phyloP scores from a whole-genome alignment of 2,888 invertebrate species.

The Drosophila kambysellisi region DNA sequence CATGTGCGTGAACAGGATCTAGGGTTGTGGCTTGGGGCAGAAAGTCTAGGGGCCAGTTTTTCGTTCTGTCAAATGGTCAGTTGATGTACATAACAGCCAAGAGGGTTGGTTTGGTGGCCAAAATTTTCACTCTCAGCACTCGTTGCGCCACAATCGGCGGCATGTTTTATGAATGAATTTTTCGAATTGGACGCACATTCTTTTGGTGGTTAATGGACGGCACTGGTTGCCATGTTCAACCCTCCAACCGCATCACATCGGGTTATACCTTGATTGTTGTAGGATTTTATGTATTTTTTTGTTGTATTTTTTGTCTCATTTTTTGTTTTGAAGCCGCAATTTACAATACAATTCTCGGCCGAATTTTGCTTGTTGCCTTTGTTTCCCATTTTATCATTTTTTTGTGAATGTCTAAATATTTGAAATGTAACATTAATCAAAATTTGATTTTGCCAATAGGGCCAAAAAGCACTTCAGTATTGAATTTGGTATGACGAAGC shows the following conservation, averaged over 20 bases:
- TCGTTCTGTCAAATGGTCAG: conserved; percentile 37
- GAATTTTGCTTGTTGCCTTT: conserved; percentile 37
- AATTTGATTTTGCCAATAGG: conserved; percentile 43
- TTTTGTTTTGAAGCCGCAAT: conserved; percentile 48
- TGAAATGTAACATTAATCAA: conserved; percentile 63
- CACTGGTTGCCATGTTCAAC: conserved; percentile 39
- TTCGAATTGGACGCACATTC: conserved; percentile 74
- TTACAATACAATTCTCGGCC: conserved; percentile 45
- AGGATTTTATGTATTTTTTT: conserved; percentile 8
- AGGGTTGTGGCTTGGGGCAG: conserved; percentile 4
- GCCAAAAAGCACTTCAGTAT: conserved; percentile 31
- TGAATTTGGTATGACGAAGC: conserved; percentile 24
- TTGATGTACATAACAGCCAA: neutral
- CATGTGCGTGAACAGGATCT: conserved; percentile 55
- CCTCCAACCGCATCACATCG: conserved; percentile 2
- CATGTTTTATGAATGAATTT: conserved; percentile 82
- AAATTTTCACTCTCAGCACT: conserved; percentile 51
- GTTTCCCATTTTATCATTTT: conserved; percentile 13
- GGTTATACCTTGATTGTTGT: conserved; percentile 32
- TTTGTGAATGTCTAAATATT: conserved; percentile 56
- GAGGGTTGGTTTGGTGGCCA: neutral
- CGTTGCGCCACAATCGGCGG: conserved; percentile 62
- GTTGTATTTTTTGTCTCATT: conserved; percentile 16
- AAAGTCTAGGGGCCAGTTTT: conserved; percentile 27
- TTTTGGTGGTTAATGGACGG: conserved; percentile 68